phyloP scores from a whole-genome alignment of 1,140 invertebrate species.

The Megalonaias nervosa region DNA sequence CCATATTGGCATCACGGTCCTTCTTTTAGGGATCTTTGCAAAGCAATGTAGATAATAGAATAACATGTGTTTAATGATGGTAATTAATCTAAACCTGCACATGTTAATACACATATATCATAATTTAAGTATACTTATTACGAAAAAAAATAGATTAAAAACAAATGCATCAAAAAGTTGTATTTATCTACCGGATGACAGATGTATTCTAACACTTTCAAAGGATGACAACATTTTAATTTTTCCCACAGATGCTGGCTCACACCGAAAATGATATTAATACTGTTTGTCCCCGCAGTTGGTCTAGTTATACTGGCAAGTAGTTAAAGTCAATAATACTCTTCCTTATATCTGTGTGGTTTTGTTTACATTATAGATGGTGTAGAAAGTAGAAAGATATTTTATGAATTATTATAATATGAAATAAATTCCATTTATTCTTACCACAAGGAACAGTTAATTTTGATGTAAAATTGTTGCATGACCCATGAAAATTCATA shows the following conservation, averaged over 20 bases:
- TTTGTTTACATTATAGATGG: not conserved
- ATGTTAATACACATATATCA: not conserved
- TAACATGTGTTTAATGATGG: no score
- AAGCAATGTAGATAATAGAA: no score
- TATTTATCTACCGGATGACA: slow-evolving; percentile 11
- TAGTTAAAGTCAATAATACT: not conserved
- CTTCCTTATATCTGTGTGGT: not conserved
- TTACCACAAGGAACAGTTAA: no score
- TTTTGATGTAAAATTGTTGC: no score
- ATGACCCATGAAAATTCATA: no score
- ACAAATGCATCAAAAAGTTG: not conserved
- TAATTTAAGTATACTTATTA: not conserved
- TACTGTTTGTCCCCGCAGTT: slow-evolving; percentile 58
- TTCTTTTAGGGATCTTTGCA: no score
- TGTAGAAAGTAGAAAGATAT: not conserved
- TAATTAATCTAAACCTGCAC: no score
- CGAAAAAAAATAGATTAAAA: not conserved
- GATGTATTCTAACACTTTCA: no score
- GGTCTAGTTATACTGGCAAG: slow-evolving; percentile 58
- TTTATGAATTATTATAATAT: slow-evolving; percentile 1
- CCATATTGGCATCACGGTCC: no score
- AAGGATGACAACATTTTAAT: no score
- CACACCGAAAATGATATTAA: slow-evolving; percentile 47
- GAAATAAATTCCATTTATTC: not conserved
- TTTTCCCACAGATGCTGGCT: slow-evolving; percentile 57